Conservation (phyloP, 2,888 invertebrate genomes). For the Flexamia atlantica region DNA sequence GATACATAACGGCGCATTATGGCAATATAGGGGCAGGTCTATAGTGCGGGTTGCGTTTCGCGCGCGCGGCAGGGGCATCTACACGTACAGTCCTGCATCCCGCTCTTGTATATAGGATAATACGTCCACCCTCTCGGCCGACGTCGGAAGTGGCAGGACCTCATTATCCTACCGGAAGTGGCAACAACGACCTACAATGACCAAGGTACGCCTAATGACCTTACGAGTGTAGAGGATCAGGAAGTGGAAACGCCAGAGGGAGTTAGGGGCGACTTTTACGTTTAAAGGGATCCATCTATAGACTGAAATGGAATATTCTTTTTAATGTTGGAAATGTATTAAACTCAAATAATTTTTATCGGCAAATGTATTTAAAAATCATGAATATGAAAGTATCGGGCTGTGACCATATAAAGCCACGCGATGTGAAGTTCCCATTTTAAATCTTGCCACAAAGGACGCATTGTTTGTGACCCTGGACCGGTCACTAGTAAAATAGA, state of each 20-base stretch:
- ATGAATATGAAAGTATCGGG: not conserved
- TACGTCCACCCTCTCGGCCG: not conserved
- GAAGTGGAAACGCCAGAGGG: constrained; percentile 21
- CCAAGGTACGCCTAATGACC: constrained; percentile 18
- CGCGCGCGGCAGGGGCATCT: constrained; percentile 4
- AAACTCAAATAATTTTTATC: too few species aligned
- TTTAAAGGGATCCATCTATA: not conserved
- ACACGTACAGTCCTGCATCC: not conserved
- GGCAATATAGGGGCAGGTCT: constrained; percentile 28
- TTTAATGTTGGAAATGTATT: too few species aligned
- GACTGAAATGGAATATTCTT: too few species aligned
- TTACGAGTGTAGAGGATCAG: not conserved
- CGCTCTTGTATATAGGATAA: not conserved
- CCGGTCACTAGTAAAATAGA: not conserved
- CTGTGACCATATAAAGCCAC: not conserved
- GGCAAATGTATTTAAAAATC: too few species aligned
- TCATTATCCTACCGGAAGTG: constrained; percentile 46
- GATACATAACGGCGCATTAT: not conserved
- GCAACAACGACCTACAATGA: constrained; percentile 28
- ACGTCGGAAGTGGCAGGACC: constrained; percentile 19
- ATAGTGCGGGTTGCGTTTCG: constrained; percentile 17
- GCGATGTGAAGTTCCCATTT: not conserved
- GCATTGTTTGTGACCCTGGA: not conserved
- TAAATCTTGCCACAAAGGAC: not conserved
- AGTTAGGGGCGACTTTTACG: not conserved